Base-by-base conservation (phyloP, 2,797 vertebrate genomes). In the Clarias pachynema region DNA sequence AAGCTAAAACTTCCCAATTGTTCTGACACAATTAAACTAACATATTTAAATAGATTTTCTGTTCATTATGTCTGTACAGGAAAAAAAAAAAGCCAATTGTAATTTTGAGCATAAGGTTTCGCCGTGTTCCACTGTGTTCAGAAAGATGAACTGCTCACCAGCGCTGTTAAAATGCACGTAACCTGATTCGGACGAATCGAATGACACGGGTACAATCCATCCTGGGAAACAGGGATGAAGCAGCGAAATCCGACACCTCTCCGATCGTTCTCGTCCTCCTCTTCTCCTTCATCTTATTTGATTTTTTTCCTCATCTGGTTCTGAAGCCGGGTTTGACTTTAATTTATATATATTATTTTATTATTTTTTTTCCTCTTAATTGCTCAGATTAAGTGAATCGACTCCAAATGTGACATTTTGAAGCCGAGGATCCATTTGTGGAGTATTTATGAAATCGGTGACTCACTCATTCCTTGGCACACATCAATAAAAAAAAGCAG, bases 361-460 rank as follows among this genome's bases (percentile, higher is more conserved):
- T 49, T 1, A 10, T 40, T 81, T 37, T 62, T 60, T 74, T 34
- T 15, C 62, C 72, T 40, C 57, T 60, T 83, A 85, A 88, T 85
- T 90, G 86, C 85, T 26, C 56, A 44, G 63, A 80, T 49, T 85
- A 84, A 86, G 86, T 88, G 68, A 85, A 84, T 88, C 83, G 83
- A 83, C 73, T 44, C 22, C 60, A 5, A 84, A 72, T 83, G 80
- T 85, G 57, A 87, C 81, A 85, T 68, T 87, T 89, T 87, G 79
- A 88, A 81, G 83, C 78, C 4, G 84, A 82, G 89, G 87, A 82
- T 87, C 89, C 87, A 89, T 81, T 88, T 86, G 86, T 91, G 75
- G 81, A 60, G 69, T 20, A 72, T 78, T 63, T 31, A 81, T 83
- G 87, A 84, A 88, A 83, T 73, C 24, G 24, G 78, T 44, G 37